Base-by-base conservation (phyloP, 2,888 invertebrate species). In the Eucera pruinosa region DNA sequence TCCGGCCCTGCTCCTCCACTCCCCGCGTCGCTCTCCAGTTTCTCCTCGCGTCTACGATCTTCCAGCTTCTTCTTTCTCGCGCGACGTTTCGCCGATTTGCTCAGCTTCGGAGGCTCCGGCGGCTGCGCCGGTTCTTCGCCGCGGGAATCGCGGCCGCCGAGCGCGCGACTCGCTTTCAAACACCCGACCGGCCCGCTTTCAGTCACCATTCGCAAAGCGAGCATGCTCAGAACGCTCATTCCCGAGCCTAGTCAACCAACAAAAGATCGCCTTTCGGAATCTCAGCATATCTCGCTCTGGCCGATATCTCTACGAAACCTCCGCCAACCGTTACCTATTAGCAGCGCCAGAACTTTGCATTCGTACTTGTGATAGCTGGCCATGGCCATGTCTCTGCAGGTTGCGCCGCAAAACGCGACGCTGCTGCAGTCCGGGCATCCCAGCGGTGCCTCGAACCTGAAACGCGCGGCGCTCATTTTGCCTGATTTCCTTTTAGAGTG, bases 181-280 rank as follows among this genome's bases (percentile, higher is more conserved):
- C 93, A 93, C 27, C 93, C 92, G 2, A 93, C 90, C 0, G 94
- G 89, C 0, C 94, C 94, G 0, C 94, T 94, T 89, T 96, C 96
- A 0, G 97, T 96, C n/a, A 97, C 94, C 92, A 97, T 95, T 60
- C 97, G 93, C 33, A 97, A 90, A 0, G 97, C 96, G 52, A 97
- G 94, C 87, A 95, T 95, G 80, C 96, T 96, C 2, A 97, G 93
- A 58, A 97, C 94, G 65, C 97, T 97, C 96, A 97, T 97, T 0
- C 97, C 96, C 0, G 96, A 96, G 6, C 95, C 95, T 95, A 27
- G 0, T 11, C 13, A 39, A 27, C 2, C 9, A 18, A 25, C 13
- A 1, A 25, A 3, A 33, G 7, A 33, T 5, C 3, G 33, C 33
- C 7, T 5, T 7, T 3, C 33, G 33, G 7, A 5, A 33, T 7